These are phyloP conservation scores for Betta splendens DNA, from an alignment of 2,797 vertebrate species.

Conservation along the genomic window DNA sequence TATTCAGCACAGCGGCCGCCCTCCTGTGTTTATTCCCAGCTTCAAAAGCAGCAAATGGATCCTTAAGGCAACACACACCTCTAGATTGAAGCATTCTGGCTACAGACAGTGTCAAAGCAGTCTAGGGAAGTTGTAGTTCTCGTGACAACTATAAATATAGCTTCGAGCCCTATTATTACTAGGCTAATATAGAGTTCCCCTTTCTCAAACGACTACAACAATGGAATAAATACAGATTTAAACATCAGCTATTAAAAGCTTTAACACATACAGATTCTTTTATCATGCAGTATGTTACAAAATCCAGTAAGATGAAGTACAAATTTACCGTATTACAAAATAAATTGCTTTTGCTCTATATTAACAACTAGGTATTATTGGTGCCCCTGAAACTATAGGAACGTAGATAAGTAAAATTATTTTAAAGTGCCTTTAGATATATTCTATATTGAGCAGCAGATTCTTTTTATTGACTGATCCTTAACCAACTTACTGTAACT, in stretches of 20 bases:
- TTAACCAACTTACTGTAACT: not conserved
- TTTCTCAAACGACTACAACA: constrained; percentile 30
- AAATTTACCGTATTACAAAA: too few species aligned
- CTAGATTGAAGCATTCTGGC: not conserved
- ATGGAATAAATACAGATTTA: constrained; percentile 25
- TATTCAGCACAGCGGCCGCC: constrained; percentile 13
- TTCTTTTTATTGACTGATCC: not conserved
- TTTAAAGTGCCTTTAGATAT: too few species aligned
- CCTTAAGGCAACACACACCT: not conserved
- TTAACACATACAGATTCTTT: constrained; percentile 1
- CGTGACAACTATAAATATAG: constrained; percentile 43
- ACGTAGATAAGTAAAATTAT: not conserved
- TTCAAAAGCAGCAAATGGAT: not conserved
- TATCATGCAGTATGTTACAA: not conserved
- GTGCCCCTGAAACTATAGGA: not conserved
- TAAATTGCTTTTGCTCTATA: not conserved
- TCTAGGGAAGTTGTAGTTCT: constrained; percentile 18
- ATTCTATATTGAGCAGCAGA: too few species aligned
- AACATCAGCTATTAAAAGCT: not conserved
- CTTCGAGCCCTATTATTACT: constrained; percentile 37
- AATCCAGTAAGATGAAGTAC: not conserved
- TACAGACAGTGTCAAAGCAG: constrained; percentile 7
- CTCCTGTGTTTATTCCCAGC: constrained; percentile 1
- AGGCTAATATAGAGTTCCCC: constrained; percentile 30
- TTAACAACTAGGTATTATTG: not conserved